A percentile compares a stretch with the other conserved stretches of the same genome.
These are phyloP conservation scores for Ifrita kowaldi DNA, from an alignment of 2,113 vertebrate species.

Conservation along the genomic window DNA sequence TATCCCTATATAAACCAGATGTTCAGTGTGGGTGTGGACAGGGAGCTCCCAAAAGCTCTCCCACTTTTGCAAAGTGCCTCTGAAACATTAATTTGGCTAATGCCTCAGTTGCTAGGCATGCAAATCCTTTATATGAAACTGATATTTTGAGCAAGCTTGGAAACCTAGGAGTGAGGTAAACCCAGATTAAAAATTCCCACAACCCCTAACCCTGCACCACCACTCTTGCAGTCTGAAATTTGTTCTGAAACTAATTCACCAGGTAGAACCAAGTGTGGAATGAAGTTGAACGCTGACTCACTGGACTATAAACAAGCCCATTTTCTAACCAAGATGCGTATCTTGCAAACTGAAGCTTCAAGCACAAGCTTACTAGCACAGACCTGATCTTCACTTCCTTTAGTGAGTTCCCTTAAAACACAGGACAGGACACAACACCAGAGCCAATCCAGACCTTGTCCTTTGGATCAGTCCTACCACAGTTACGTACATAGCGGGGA, in stretches of 20 bases:
- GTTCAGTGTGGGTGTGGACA: background rate
- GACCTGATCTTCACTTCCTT: background rate
- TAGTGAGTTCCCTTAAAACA: background rate
- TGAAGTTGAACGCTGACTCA: background rate
- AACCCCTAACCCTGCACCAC: background rate
- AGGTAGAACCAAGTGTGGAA: background rate
- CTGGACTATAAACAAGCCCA: background rate
- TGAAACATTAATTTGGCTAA: background rate
- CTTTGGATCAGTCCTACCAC: background rate
- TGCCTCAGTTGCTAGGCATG: background rate
- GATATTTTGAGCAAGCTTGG: background rate
- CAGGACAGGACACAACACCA: no score
- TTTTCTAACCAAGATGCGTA: background rate
- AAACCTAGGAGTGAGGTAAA: background rate
- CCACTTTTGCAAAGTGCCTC: background rate
- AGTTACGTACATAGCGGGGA: rapidly evolving
- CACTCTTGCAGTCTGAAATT: background rate
- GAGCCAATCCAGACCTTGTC: background rate
- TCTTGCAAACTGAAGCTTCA: background rate
- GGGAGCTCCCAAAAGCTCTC: background rate
- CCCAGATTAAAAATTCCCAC: background rate
- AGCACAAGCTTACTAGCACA: background rate
- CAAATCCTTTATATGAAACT: background rate
- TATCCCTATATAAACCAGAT: background rate
- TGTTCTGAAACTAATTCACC: background rate